Percentiles rank a stretch among this genome's conserved stretches.
phyloP scores from a whole-genome alignment of 2,888 invertebrate species.

The Muscina levida region DNA sequence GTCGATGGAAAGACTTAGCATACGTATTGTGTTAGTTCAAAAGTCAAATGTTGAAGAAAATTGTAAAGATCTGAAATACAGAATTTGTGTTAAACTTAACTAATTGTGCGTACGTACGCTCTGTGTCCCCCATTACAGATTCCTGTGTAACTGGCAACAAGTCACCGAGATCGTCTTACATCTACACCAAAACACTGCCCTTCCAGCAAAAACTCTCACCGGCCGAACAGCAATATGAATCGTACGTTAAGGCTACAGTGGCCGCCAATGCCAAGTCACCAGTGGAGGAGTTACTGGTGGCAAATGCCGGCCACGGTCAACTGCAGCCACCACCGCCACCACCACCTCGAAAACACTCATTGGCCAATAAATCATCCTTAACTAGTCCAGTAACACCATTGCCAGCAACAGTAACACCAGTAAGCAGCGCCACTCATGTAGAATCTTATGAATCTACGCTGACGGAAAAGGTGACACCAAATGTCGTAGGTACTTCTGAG shows the following conservation, averaged over 20 bases:
- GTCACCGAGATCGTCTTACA: slow-evolving; percentile 71
- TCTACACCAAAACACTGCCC: slow-evolving; percentile 72
- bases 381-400: slow-evolving; percentile 43
- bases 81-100: slow-evolving; percentile 6
- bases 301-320: not conserved
- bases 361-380: slow-evolving; percentile 51
- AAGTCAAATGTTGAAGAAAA: slow-evolving; percentile 60
- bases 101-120: slow-evolving; percentile 33
- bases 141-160: slow-evolving; percentile 78
- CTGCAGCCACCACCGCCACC: slow-evolving; percentile 69
- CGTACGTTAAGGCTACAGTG: slow-evolving; percentile 76
- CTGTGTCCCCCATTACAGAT: slow-evolving; percentile 70
- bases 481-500: slow-evolving; percentile 26
- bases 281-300: slow-evolving; percentile 68
- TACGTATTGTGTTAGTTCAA: slow-evolving; percentile 72
- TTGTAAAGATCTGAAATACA: slow-evolving; percentile 38
- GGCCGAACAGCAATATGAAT: slow-evolving; percentile 77
- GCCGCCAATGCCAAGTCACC: slow-evolving; percentile 78
- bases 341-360: slow-evolving; percentile 73
- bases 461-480: slow-evolving; percentile 55
- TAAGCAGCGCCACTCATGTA: not conserved
- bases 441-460: slow-evolving; percentile 33
- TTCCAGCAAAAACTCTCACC: slow-evolving; percentile 75
- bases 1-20: slow-evolving; percentile 74
- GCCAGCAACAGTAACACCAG: slow-evolving; percentile 24